Base-by-base conservation (phyloP, 2,888 invertebrate species). In the Anorthoa munda region DNA sequence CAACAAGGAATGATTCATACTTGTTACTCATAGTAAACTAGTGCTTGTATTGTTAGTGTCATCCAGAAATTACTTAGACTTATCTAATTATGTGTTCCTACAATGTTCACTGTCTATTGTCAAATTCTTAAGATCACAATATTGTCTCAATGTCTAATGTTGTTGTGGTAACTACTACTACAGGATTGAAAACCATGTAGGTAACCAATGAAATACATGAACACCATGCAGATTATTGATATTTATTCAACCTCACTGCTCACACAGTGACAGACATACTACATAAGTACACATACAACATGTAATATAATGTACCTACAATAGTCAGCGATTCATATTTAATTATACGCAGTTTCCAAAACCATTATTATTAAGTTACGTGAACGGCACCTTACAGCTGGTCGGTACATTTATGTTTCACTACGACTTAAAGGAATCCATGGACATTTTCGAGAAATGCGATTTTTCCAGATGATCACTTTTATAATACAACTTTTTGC, bases 301-400 rank as follows among this genome's bases (percentile, higher is more conserved):
- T 65, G 50, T 55, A 71, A 56, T 46, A 2, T 11, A 66, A 21
- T 23, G 13, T 50, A 65, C 12, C 21, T 23, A 46, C 11, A 51
- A 23, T 53, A 26, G 17, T 53, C 50, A 53, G 56, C n/a, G 1
- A 75, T 56, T 66, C 17, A 17, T 39, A 65, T 64, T 60, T 72
- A 56, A 63, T 66, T 56, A 74, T 2, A 79, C 55, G 66, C 61
- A 75, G n/a, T 75, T 68, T 71, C 18, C 39, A 55, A 71, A 60
- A 59, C 12, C 63, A 69, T 66, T 63, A 82, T 26, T 77, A 79
- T 58, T 67, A 56, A 56, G 61, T 79, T 74, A 85, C 67, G 74
- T 77, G 81, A 78, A 75, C 61, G n/a, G 71, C 59, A 61, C 56
- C 31, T 72, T 79, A 71, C 82, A 80, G 81, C 82, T 79, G 72